A percentile compares a stretch with the other conserved stretches of the same genome.
These are phyloP conservation scores for Bombus balteatus DNA, from an alignment of 1,140 invertebrate species.

Conservation along the genomic window DNA sequence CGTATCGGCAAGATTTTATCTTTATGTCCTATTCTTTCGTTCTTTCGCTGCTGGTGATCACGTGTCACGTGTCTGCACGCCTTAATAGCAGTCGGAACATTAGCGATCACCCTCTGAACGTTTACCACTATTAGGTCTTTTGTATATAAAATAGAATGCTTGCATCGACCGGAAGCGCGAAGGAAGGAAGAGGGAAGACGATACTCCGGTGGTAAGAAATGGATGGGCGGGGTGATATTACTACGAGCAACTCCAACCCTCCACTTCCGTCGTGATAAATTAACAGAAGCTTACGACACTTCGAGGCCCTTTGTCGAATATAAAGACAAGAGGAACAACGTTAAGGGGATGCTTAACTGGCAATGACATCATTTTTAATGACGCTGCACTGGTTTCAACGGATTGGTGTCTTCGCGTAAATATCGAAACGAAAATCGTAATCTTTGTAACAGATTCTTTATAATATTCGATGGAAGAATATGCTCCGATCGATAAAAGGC, in stretches of 20 bases:
- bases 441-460: background rate
- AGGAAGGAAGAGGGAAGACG: constrained; percentile 41
- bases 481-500: background rate
- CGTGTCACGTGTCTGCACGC: constrained; percentile 67
- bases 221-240: constrained; percentile 58
- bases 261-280: constrained; percentile 75
- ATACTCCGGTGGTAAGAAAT: constrained; percentile 40
- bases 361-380: constrained; percentile 46
- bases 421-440: background rate
- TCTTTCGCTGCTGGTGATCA: constrained; percentile 45
- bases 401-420: background rate
- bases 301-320: constrained; percentile 52
- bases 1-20: constrained; percentile 14
- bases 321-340: constrained; percentile 44
- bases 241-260: constrained; percentile 69
- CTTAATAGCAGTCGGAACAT: constrained; percentile 63
- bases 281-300: constrained; percentile 77
- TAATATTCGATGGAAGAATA: background rate
- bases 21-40: background rate
- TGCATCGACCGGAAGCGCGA: constrained; percentile 72
- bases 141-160: constrained; percentile 73
- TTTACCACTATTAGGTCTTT: constrained; percentile 74
- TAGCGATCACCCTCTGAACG: constrained; percentile 70
- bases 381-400: background rate
- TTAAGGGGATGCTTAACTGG: constrained; percentile 43